Evolutionary conservation across 2,797 vertebrate species (phyloP), one percentile per base, ranked within the genome.

Genomic region (Phylloscopus collybita): DNA sequence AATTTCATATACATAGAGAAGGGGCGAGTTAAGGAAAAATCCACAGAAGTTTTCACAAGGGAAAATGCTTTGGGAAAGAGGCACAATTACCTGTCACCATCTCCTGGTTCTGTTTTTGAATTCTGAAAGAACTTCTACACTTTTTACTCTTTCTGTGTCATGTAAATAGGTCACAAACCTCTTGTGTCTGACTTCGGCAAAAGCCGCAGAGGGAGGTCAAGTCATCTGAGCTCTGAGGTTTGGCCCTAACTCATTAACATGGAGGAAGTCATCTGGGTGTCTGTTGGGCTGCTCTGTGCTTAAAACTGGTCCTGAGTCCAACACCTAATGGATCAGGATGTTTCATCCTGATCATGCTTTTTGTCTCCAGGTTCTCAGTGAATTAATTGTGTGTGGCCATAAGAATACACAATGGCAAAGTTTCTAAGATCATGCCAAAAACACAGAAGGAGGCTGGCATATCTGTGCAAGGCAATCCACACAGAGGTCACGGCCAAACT

Each of bases 11-110:
- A 69, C 45, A 45, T 1, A 74, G 30, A 74, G 38, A 86, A 85
- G 26, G 21, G n/a, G 42, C 92, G 34, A 93, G 44, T 26, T 20
- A 94, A 86, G 42, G 42, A 83, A 92, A 92, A 96, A 94, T 62
- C 36, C 79, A 94, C 84, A 79, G 2, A 85, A 79, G 20, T 64
- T 95, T 86, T 57, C 86, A 74, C 73, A 82, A 57, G 80, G 29
- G 61, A n/a, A 88, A 88, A 79, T 50, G 65, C 60, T 92, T 81
- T 81, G 82, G 71, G 90, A 91, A 76, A 67, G 56, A 73, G 42
- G 20, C 0, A 2, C 44, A 54, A 30, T 57, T 90, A 71, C 64
- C 45, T 92, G 71, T 85, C 71, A 93, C 83, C 7, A 9, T 86
- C 67, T 88, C 53, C 80, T 82, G 44, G 32, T 81, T 45, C 38